Conservation (phyloP, 30 jellyfish, hydroid and myxozoan genomes). For the Aurelia sp. region DNA sequence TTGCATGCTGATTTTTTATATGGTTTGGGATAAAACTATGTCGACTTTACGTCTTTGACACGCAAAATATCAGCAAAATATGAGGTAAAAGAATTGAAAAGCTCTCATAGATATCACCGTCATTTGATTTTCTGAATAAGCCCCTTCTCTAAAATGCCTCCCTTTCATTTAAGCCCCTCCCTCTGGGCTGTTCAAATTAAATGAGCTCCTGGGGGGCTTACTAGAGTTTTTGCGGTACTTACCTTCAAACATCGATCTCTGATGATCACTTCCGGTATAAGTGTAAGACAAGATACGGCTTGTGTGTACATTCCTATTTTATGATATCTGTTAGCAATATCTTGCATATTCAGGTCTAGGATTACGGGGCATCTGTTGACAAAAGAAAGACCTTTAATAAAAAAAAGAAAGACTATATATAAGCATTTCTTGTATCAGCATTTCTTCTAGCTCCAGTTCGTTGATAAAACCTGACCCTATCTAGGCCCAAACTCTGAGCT, state of each 20-base stretch:
- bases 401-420: too few relatives aligned
- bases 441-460: neutral
- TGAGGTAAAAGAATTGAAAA: too few relatives aligned
- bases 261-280: slow-evolving; percentile 75
- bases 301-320: slow-evolving; percentile 71
- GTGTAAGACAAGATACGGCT: slow-evolving; percentile 76
- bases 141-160: too few relatives aligned
- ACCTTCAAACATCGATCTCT: slow-evolving; percentile 76
- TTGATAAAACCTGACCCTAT: neutral
- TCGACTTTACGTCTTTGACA: too few relatives aligned
- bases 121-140: too few relatives aligned
- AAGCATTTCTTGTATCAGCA: neutral
- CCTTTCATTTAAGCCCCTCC: too few relatives aligned
- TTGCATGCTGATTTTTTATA: too few relatives aligned
- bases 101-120: too few relatives aligned
- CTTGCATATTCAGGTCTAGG: slow-evolving; percentile 78
- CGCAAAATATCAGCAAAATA: too few relatives aligned
- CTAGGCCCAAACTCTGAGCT: neutral
- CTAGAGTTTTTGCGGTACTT: neutral
- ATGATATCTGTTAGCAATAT: slow-evolving; percentile 66
- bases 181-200: too few relatives aligned
- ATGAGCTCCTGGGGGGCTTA: too few relatives aligned
- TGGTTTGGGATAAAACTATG: too few relatives aligned
- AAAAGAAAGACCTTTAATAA: neutral
- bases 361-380: slow-evolving; percentile 93